These are phyloP conservation scores for Oryzias dopingdopingensis DNA, from an alignment of 2,797 vertebrate genomes.

Conservation along the genomic window DNA sequence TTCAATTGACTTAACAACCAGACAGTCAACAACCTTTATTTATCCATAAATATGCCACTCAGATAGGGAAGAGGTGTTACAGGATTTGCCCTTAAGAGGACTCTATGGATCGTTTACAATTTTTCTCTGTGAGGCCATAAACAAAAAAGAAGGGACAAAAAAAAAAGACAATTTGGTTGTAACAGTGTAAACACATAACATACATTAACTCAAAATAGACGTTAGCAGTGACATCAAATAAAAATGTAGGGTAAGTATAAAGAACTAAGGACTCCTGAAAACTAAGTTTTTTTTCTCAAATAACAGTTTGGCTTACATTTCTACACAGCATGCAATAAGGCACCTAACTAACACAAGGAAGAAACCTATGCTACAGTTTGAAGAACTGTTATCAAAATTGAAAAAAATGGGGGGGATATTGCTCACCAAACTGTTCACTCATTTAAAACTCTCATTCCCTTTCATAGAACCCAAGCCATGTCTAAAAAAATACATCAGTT, in stretches of 20 bases:
- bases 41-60: conserved; percentile 84
- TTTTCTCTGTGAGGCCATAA: conserved; percentile 74
- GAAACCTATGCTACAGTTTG: conserved; percentile 82
- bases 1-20: conserved; percentile 39
- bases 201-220: conserved; percentile 72
- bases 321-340: conserved; percentile 87
- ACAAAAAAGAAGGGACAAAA: conserved; percentile 63
- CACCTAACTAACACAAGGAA: conserved; percentile 88
- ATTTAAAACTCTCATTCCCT: conserved; percentile 82
- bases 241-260: conserved; percentile 78
- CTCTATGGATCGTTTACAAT: conserved; percentile 76
- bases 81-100: conserved; percentile 74
- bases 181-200: conserved; percentile 83
- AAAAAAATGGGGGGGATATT: conserved; percentile 69
- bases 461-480: conserved; percentile 80
- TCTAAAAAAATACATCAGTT: conserved; percentile 85
- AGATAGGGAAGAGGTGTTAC: conserved; percentile 76
- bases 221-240: conserved; percentile 75
- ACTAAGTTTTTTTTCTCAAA: conserved; percentile 59
- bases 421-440: conserved; percentile 78
- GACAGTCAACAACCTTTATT: conserved; percentile 87
- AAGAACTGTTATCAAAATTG: conserved; percentile 75
- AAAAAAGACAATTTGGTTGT: conserved; percentile 74
- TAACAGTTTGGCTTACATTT: conserved; percentile 82
- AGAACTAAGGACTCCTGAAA: conserved; percentile 75